Conservation (phyloP, 37 sponge, comb jelly and placozoan species). For the Hexactinellida sp. region DNA sequence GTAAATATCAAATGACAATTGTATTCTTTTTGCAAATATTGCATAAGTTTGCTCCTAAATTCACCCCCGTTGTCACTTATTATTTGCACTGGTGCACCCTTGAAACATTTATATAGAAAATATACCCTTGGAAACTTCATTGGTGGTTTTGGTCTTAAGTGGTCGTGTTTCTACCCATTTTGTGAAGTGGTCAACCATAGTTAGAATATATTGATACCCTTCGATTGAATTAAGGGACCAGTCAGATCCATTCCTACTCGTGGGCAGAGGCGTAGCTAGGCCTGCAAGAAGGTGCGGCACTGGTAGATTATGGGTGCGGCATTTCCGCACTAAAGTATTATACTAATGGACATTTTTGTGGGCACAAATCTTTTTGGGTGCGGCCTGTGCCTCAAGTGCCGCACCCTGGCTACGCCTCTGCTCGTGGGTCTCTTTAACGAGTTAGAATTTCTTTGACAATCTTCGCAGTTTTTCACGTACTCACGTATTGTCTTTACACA, state of each 20-base stretch:
- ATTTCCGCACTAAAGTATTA: too few relatives aligned
- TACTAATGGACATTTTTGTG: too few relatives aligned
- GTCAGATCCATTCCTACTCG: background rate
- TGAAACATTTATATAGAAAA: background rate
- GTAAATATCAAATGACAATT: background rate
- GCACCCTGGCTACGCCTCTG: too few relatives aligned
- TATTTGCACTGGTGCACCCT: background rate
- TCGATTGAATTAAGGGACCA: background rate
- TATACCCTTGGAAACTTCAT: background rate
- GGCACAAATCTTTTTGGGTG: too few relatives aligned
- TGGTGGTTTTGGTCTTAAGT: background rate
- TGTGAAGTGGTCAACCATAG: background rate
- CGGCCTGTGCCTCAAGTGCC: too few relatives aligned
- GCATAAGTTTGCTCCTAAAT: background rate
- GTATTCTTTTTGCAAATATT: background rate
- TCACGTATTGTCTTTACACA: constrained; percentile 4
- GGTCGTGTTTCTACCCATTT: background rate
- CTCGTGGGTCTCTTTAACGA: background rate
- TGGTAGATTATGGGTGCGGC: too few relatives aligned
- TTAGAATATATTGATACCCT: background rate
- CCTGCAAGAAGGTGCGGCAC: too few relatives aligned
- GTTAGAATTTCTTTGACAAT: background rate
- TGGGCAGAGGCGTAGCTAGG: too few relatives aligned
- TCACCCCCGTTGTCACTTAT: background rate
- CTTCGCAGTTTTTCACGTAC: constrained; percentile 14